Evolutionary conservation across 1,140 invertebrate species (phyloP), one percentile per base, ranked within the genome.

Genomic region (Drosophila virilis): DNA sequence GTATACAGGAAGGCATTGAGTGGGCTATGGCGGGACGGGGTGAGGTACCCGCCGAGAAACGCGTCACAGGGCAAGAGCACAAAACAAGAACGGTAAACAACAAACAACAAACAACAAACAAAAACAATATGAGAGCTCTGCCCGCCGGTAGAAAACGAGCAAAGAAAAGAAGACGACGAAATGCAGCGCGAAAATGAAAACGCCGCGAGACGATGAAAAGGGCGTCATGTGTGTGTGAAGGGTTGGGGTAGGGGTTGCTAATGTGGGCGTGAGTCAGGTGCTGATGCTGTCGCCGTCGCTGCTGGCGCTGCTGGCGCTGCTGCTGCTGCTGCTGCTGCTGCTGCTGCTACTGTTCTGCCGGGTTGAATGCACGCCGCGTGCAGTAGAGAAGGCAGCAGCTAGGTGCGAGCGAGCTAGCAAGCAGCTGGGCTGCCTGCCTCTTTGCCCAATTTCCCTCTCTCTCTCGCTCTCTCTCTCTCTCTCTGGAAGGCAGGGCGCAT

Each of bases 361-460:
- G 83, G 83, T 86, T 88, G 83, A 88, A 88, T 88, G 83, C 83
- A 88, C 83, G 83, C 69, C 48, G 37, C 48, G 80, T 61, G 60
- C 46, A 77, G 69, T 58, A 42, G 48, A 62, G 38, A 65, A 33
- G 48, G 60, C 60, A 12, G 28, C 38, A 48, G 32, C 33, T 43
- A 60, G 8, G 52, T 54, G 71, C 48, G 37, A 70, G 60, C 42
- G 74, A 70, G 74, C 45, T 43, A 59, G 73, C 57, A 52, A 66
- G 75, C 52, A 66, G 35, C 32, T 37, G 35, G 35, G 52, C 54
- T 71, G 75, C 81, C 35, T 35, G 40, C 10, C 43, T 33, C 10
- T 22, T 22, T 38, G 9, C 42, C 28, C 37, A 32, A 48, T 22
- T 9, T n/a, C 9, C 1, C 17, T 17, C 33, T 6, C 13, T 8